Percentiles rank a stretch among this genome's conserved stretches.
Conservation (phyloP, 2,888 invertebrate genomes). For the Polietes domitor region DNA sequence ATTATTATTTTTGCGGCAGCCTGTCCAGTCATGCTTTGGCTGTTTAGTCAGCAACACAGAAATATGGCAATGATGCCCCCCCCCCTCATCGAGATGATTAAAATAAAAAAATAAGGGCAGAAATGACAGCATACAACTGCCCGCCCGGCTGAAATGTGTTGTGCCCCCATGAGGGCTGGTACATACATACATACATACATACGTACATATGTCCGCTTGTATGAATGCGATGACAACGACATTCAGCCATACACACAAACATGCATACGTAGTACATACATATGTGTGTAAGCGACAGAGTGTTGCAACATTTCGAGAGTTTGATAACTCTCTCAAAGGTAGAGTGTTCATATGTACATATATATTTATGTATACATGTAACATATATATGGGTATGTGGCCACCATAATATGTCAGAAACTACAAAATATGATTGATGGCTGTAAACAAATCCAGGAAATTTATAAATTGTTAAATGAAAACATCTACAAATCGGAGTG, state of each 20-base stretch:
- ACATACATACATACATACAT: neutral
- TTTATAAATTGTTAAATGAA: slow-evolving; percentile 2
- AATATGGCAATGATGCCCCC: neutral
- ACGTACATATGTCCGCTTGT: neutral
- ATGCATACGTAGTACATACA: too few relatives aligned
- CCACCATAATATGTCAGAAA: neutral
- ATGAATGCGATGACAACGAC: neutral
- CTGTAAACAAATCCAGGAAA: slow-evolving; percentile 16
- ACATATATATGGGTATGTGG: neutral
- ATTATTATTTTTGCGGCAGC: too few relatives aligned
- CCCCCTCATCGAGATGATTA: neutral
- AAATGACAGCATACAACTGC: neutral
- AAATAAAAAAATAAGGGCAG: slow-evolving; percentile 24
- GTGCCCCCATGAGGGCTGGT: slow-evolving; percentile 18
- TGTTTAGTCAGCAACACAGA: neutral
- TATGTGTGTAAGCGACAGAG: neutral
- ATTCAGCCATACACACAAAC: neutral
- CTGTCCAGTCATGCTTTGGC: too few relatives aligned
- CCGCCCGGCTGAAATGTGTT: neutral
- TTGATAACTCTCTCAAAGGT: slow-evolving; percentile 29
- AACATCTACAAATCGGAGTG: neutral
- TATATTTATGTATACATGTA: neutral
- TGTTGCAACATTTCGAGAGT: slow-evolving; percentile 47
- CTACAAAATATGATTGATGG: slow-evolving; percentile 33
- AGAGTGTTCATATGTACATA: neutral